A percentile compares a stretch with the other conserved stretches of the same genome.
These are phyloP conservation scores for Lampropteryx suffumata DNA, from an alignment of 2,888 invertebrate species.

Conservation along the genomic window DNA sequence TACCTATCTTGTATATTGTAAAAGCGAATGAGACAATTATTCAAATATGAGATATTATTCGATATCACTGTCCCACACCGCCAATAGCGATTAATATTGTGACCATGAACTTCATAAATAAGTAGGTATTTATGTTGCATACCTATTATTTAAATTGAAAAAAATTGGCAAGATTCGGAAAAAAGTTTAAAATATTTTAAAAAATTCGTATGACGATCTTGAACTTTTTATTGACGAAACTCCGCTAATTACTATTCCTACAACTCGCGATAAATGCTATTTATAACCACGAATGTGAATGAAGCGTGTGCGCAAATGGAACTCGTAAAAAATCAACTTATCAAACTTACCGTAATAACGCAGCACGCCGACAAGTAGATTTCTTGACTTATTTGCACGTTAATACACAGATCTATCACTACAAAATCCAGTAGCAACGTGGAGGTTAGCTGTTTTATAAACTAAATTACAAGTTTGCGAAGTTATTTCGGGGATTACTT, in stretches of 20 bases:
- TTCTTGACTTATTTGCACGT: constrained; percentile 19
- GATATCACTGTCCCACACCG: too few species aligned
- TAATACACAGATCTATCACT: constrained; percentile 58
- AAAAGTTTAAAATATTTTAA: too few species aligned
- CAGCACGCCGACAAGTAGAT: constrained; percentile 31
- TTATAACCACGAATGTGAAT: constrained; percentile 32
- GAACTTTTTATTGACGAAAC: background rate
- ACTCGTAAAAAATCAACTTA: constrained; percentile 46
- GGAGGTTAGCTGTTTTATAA: constrained; percentile 43
- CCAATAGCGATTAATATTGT: too few species aligned
- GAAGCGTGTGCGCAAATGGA: constrained; percentile 21
- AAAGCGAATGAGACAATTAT: too few species aligned
- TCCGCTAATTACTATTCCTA: constrained; percentile 25
- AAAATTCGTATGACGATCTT: background rate
- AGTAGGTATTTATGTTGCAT: too few species aligned
- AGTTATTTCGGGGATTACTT: constrained; percentile 53
- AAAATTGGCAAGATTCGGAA: too few species aligned
- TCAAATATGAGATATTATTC: too few species aligned
- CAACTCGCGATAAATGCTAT: constrained; percentile 31
- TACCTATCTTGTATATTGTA: too few species aligned
- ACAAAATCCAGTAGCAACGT: constrained; percentile 58
- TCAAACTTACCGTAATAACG: constrained; percentile 53
- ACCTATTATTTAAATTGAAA: too few species aligned
- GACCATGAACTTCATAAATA: too few species aligned
- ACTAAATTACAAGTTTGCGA: constrained; percentile 42